Evolutionary conservation across 2,113 vertebrate species (phyloP).

Genomic region (Clarias macrocephalus): DNA sequence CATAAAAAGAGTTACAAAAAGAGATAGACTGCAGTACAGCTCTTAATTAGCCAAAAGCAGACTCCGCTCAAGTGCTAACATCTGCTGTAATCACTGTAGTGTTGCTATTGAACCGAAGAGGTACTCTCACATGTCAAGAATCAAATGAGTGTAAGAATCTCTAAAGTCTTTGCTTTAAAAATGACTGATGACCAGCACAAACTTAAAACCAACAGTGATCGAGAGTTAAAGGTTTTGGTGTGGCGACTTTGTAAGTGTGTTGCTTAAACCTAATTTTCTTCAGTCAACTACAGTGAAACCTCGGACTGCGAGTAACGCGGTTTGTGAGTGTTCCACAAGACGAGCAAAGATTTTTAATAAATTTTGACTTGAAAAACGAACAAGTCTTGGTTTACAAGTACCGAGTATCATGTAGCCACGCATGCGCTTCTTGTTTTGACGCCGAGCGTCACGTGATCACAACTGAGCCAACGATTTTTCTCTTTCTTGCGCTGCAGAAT

Average conservation of each 20-base stretch:
- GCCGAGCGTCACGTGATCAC: too few relatives aligned
- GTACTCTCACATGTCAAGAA: constrained; percentile 39
- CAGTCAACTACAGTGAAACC: background rate
- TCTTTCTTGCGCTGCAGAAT: too few relatives aligned
- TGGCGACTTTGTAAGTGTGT: background rate
- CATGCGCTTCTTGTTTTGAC: too few relatives aligned
- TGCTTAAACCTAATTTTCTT: background rate
- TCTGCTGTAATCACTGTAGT: constrained; percentile 52
- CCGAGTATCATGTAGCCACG: too few relatives aligned
- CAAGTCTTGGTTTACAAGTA: too few relatives aligned
- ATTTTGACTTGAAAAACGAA: too few relatives aligned
- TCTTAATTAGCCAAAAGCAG: constrained; percentile 42
- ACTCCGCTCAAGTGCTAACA: constrained; percentile 48
- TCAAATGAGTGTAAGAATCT: constrained; percentile 5
- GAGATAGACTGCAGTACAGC: constrained; percentile 16
- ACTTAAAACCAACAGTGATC: background rate
- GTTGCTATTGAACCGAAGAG: constrained; percentile 34
- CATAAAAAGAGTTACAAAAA: constrained; percentile 18
- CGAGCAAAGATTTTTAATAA: too few relatives aligned
- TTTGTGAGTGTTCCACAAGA: too few relatives aligned
- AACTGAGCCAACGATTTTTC: too few relatives aligned
- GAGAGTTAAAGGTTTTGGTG: background rate
- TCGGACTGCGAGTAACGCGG: too few relatives aligned
- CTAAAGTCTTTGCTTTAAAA: background rate
- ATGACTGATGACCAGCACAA: background rate